Base-by-base conservation (phyloP, 1,140 invertebrate species). In the Drosophila ogumai region DNA sequence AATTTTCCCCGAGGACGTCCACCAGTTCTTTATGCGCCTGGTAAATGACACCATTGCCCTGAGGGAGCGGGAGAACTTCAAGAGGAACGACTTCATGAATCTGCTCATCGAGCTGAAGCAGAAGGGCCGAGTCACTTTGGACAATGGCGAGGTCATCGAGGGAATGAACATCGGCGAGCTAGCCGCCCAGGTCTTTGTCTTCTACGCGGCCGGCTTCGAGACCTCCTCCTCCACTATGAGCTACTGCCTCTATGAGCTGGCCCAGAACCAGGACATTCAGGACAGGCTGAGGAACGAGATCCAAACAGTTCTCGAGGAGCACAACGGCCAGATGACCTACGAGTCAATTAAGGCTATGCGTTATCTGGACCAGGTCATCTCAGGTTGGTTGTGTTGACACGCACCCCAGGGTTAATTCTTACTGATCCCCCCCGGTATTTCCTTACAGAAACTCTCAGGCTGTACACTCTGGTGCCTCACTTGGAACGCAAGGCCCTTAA, bases 171-270 rank as follows among this genome's bases (percentile, higher is more conserved):
- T 80, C 5, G 84, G 92, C 0, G 91, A 93, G 9, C 77, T 93
- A 40, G 80, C 86, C 0, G 93, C 94, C 4, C 95, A 96, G 44
- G 93, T 93, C 0, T 93, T 95, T 74, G 80, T 95, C 0, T 96
- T 96, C 79, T 94, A 95, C 75, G 71, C 95, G 10, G 96, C 95
- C 13, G 96, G 95, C 6, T 94, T 93, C 57, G 94, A 94, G 64
- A 94, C 94, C 3, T 93, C 93, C 1, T 93, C 93, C 0, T 92
- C 93, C 0, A 93, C 93, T 3, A 92, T 93, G 43, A 91, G 91
- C 19, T 93, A 93, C 75, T 82, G 92, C 13, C 57, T 94, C 3
- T 94, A 94, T 77, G 92, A 94, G 68, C 44, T 94, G 17, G 93
- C 94, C 0, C 71, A 87, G 28, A 81, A 94, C 74, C 88, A 77